Conservation (phyloP, 2,797 vertebrate species). For the Catostomus latipinnis region DNA sequence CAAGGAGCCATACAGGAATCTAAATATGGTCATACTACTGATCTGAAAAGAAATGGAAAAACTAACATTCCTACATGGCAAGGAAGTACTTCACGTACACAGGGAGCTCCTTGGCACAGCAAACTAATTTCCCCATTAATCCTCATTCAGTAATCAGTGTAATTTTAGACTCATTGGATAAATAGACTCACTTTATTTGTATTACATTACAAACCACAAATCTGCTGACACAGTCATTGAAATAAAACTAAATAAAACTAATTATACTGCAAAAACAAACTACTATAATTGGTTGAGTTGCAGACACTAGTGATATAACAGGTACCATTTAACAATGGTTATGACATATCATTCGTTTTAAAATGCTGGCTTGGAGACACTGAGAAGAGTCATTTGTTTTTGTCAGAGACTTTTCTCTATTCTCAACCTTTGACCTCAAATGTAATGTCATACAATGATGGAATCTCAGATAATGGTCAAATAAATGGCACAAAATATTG, state of each 20-base stretch:
- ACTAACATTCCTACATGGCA: neutral
- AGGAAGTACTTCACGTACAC: neutral
- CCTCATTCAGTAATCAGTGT: neutral
- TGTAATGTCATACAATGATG: too few species aligned
- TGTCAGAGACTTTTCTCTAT: too few species aligned
- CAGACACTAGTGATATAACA: too few species aligned
- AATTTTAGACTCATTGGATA: neutral
- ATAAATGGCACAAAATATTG: neutral
- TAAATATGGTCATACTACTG: neutral
- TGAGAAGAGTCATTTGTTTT: too few species aligned
- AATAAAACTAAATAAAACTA: too few species aligned
- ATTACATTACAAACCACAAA: neutral
- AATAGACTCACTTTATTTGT: neutral
- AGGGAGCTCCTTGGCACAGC: neutral
- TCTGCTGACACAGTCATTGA: too few species aligned
- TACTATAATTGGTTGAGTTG: too few species aligned
- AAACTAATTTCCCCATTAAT: neutral
- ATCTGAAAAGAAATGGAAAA: neutral
- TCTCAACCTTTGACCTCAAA: too few species aligned
- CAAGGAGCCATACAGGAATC: neutral
- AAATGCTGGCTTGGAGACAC: too few species aligned
- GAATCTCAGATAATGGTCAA: neutral
- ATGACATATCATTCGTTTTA: too few species aligned
- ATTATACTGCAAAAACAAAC: neutral
- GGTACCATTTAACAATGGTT: too few species aligned